Conservation (phyloP, 1,140 invertebrate species). For the Gonatopus flavifemur region DNA sequence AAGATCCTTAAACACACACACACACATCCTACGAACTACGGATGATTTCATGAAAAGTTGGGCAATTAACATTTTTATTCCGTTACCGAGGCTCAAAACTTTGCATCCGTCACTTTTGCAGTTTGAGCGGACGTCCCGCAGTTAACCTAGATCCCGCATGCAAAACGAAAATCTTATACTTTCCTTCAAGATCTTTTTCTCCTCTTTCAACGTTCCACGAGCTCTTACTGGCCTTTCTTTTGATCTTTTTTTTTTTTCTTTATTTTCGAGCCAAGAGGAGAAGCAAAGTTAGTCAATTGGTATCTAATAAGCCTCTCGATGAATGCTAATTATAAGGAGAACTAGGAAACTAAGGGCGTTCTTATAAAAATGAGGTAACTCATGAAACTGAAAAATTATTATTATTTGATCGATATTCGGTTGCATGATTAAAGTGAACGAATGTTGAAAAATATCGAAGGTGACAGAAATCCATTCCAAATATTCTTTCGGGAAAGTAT, state of each 20-base stretch:
- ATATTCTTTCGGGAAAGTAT: too few relatives aligned
- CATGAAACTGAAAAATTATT: too few relatives aligned
- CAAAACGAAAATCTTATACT: slow-evolving; percentile 12
- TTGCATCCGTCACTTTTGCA: not conserved
- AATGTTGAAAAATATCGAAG: too few relatives aligned
- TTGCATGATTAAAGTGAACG: too few relatives aligned
- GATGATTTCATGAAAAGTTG: slow-evolving; percentile 18
- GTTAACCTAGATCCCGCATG: slow-evolving; percentile 2
- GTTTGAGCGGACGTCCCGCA: not conserved
- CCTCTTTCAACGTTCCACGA: not conserved
- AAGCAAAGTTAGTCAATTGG: too few relatives aligned
- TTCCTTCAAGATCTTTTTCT: too few relatives aligned
- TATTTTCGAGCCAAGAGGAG: slow-evolving; percentile 2
- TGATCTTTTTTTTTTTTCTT: not conserved
- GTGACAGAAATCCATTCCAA: too few relatives aligned
- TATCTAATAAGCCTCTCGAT: too few relatives aligned
- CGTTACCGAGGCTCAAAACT: slow-evolving; percentile 7
- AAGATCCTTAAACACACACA: too few relatives aligned
- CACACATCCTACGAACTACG: too few relatives aligned
- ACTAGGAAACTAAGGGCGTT: slow-evolving; percentile 12
- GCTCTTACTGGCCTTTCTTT: not conserved
- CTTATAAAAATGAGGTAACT: slow-evolving; percentile 20
- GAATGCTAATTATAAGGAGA: slow-evolving; percentile 14
- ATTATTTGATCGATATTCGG: too few relatives aligned
- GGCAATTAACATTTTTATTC: slow-evolving; percentile 21